These are phyloP conservation scores for human (Homo sapiens) DNA, from an alignment of 2,113 vertebrate genomes.

Conservation along the genomic window DNA sequence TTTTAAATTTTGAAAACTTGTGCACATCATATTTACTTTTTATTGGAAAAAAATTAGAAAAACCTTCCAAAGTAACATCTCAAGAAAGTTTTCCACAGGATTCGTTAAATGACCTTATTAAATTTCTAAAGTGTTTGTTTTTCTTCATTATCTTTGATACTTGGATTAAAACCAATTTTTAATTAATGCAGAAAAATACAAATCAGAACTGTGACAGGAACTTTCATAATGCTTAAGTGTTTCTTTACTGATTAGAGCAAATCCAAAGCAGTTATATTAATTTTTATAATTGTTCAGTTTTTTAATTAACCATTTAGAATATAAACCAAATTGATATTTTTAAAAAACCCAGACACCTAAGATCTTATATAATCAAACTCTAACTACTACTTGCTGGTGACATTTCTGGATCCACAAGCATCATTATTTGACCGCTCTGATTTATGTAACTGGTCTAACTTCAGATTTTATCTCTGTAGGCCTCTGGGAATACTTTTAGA, in stretches of 20 bases:
- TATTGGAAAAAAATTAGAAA: background rate
- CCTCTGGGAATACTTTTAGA: background rate
- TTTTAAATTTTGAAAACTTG: background rate
- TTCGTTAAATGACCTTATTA: constrained; percentile 50
- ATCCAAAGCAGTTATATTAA: constrained; percentile 51
- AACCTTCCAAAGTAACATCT: background rate
- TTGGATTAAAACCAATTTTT: constrained; percentile 68
- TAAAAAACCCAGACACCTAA: background rate
- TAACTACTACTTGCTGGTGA: background rate
- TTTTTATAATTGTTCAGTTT: constrained; percentile 62
- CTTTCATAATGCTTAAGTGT: constrained; percentile 59
- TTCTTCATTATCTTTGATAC: constrained; percentile 53
- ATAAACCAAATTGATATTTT: background rate
- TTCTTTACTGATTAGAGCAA: constrained; percentile 62
- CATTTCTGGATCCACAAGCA: background rate
- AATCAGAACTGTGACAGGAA: constrained; percentile 52
- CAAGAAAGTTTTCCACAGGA: constrained; percentile 8
- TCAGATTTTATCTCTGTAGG: background rate
- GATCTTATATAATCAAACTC: background rate
- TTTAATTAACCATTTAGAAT: constrained; percentile 29
- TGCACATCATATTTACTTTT: background rate
- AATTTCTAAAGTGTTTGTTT: constrained; percentile 66
- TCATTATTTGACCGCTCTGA: background rate
- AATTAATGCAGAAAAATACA: constrained; percentile 60
- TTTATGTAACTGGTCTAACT: background rate